Conservation (phyloP, 2,113 vertebrate species). For the Petroica traversi region DNA sequence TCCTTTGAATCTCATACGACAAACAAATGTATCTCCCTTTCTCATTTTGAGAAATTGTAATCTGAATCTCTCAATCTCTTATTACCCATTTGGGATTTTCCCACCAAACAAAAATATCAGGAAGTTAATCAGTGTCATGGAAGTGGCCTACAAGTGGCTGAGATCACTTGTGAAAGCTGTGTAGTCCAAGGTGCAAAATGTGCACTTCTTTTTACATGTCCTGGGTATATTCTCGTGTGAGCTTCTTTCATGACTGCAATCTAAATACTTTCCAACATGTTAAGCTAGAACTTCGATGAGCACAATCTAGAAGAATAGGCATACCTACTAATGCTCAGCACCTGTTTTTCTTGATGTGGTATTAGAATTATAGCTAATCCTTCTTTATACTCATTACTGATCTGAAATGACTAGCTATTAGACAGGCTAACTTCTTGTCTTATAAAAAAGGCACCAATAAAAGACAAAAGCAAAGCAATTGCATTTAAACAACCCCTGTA, state of each 20-base stretch:
- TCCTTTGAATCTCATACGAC: neutral
- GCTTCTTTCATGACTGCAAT: neutral
- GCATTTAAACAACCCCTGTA: neutral
- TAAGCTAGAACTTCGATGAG: neutral
- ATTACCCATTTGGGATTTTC: neutral
- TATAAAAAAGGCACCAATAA: neutral
- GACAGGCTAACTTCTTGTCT: neutral
- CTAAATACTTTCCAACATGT: neutral
- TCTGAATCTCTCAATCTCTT: neutral
- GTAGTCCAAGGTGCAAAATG: neutral
- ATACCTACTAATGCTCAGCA: neutral
- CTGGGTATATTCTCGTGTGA: rapidly evolving
- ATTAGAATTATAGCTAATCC: neutral
- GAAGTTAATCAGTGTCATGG: neutral
- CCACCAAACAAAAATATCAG: neutral
- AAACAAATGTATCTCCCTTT: neutral
- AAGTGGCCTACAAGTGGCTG: neutral
- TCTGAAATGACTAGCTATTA: neutral
- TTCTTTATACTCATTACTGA: neutral
- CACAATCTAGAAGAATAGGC: neutral
- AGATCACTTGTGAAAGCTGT: neutral
- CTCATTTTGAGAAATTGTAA: neutral
- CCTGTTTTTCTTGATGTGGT: neutral
- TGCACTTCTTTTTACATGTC: rapidly evolving
- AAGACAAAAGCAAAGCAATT: neutral